Evolutionary conservation across 1,140 invertebrate species (phyloP), one percentile per base, ranked within the genome.

Genomic region (Camponotus pennsylvanicus): DNA sequence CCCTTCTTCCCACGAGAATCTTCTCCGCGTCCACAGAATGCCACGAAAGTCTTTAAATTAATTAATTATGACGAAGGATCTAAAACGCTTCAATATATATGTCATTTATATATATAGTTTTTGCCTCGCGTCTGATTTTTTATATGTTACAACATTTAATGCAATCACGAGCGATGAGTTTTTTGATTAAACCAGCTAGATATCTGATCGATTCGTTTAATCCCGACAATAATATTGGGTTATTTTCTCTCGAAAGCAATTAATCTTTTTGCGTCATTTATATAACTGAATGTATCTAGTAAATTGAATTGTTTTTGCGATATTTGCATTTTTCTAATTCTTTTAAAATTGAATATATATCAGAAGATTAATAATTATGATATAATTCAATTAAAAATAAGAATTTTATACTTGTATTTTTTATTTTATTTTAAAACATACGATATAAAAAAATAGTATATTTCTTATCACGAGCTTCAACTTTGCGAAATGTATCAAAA

Each of bases 271-370:
- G 9, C 5, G 11, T 77, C 40, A 5, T 45, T 2, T 49, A 27
- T 27, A 27, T 27, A 32, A 13, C 13, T 8, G 9, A 21, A 2
- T 34, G 15, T 7, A 5, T 67, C 27, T 37, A 27, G 21, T 79
- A 40, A 79, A 79, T 52, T 45, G 18, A 32, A 66, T 78, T 61
- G 37, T 4, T 52, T 21, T 34, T n/a, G 8, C 27, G 49, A 52
- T 11, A 52, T 13, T 40, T 40, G n/a, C 3, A 3, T 27, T 32
- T 37, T 57, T 27, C n/a, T 73, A 6, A 1, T 57, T 55, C 11
- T 37, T 57, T 7, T 9, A 18, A 11, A n/a, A 55, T 55, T 9
- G 18, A 57, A 59, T 59, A 21, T 64, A 59, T 59, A 21, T 64
- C 27, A 32, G 34, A 42, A 67, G 34, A n/a, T 13, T 18, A 34